Percentiles rank a stretch among this genome's conserved stretches.
Conservation (phyloP, 1,140 invertebrate genomes). For the Zeugodacus cucurbitae region DNA sequence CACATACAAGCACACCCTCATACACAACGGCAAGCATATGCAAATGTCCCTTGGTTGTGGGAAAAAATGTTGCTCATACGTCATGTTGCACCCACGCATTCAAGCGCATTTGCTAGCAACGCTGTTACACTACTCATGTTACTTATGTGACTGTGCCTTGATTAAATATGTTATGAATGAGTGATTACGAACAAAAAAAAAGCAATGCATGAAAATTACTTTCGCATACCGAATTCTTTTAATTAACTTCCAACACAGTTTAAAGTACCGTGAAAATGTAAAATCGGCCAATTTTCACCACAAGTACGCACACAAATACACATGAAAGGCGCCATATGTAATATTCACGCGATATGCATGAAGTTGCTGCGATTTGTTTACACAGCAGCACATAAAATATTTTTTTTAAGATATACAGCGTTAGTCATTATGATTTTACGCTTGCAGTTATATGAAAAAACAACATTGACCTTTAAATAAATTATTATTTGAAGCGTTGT, state of each 20-base stretch:
- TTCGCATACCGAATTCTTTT: slow-evolving; percentile 12
- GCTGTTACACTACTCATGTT: not conserved
- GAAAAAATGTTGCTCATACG: slow-evolving; percentile 13
- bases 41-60: not conserved
- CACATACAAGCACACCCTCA: not conserved
- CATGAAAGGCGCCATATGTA: no score
- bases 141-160: not conserved
- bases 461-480: no score
- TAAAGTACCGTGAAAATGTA: not conserved
- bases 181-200: not conserved
- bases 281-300: not conserved
- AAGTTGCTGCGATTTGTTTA: no score
- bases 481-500: no score
- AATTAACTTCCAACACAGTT: not conserved
- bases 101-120: not conserved
- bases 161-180: not conserved
- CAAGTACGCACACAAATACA: not conserved
- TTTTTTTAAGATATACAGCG: no score
- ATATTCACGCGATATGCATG: no score
- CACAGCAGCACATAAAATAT: no score
- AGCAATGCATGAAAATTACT: not conserved
- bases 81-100: not conserved
- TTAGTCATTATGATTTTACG: no score
- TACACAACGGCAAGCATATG: not conserved
- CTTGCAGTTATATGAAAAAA: no score